Evolutionary conservation across 2,797 vertebrate species (phyloP).

Genomic region (Sebastes variabilis): DNA sequence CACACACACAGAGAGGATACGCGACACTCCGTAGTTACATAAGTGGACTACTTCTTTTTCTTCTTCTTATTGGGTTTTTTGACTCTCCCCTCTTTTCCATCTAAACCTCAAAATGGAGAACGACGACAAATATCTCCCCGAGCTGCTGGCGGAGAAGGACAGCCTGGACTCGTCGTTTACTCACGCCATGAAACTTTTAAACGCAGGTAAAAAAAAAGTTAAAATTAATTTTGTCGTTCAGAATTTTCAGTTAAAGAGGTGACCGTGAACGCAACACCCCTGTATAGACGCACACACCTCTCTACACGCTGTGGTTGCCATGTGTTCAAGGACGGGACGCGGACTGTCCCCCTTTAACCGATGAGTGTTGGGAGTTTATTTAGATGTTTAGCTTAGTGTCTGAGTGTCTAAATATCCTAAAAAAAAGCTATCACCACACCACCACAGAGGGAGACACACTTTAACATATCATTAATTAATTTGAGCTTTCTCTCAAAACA

Average conservation of each 20-base stretch:
- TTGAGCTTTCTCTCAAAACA: not conserved
- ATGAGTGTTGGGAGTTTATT: not conserved
- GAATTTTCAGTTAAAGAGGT: not conserved
- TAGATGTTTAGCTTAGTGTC: too few species aligned
- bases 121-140: slow-evolving; percentile 93
- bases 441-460: not conserved
- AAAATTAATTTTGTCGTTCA: not conserved
- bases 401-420: not conserved
- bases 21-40: slow-evolving; percentile 56
- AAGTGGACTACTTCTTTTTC: slow-evolving; percentile 73
- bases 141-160: slow-evolving; percentile 96
- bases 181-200: slow-evolving; percentile 95
- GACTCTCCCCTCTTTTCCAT: not conserved
- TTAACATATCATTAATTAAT: not conserved
- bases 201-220: slow-evolving; percentile 84
- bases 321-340: slow-evolving; percentile 44
- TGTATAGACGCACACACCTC: not conserved
- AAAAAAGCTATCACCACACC: not conserved
- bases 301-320: not conserved
- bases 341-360: slow-evolving; percentile 5
- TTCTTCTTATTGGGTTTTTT: slow-evolving; percentile 43
- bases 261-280: not conserved
- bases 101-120: slow-evolving; percentile 88
- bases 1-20: slow-evolving; percentile 58
- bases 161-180: slow-evolving; percentile 94